A percentile compares a stretch with the other conserved stretches of the same genome.
Evolutionary conservation across 2,888 invertebrate genomes (phyloP).

Genomic region (Tiphia femorata): DNA sequence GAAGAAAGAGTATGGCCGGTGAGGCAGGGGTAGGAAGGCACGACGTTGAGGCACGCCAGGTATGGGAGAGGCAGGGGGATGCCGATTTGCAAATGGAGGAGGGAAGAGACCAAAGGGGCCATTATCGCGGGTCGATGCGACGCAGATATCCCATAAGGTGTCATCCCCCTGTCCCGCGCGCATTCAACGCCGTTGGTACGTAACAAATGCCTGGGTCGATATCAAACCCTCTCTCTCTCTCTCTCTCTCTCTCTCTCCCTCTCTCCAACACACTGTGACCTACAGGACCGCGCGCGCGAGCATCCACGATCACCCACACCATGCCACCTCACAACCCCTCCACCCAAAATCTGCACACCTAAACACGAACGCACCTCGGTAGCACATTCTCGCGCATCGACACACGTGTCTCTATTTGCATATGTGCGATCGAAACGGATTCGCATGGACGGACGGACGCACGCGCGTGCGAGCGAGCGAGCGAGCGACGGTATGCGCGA

Average conservation of each 20-base stretch:
- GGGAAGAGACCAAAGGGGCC: not conserved
- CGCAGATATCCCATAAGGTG: constrained; percentile 13
- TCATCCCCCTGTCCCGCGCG: constrained; percentile 17
- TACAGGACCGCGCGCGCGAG: constrained; percentile 20
- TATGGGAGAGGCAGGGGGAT: not conserved
- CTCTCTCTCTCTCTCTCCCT: too few species aligned
- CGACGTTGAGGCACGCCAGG: not conserved
- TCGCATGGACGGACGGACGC: not conserved
- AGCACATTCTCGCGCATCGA: too few species aligned
- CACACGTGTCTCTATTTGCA: too few species aligned
- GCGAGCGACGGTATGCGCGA: not conserved
- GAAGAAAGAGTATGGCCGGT: not conserved
- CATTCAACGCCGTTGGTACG: constrained; percentile 25
- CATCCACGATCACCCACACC: too few species aligned
- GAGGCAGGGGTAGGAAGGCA: not conserved
- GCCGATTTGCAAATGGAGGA: not conserved
- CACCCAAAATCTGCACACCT: not conserved
- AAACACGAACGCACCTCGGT: too few species aligned
- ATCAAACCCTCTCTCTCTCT: too few species aligned
- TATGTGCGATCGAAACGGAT: too few species aligned
- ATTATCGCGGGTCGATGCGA: not conserved
- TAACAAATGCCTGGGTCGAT: constrained; percentile 31
- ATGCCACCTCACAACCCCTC: not conserved
- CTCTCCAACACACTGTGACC: constrained; percentile 31
- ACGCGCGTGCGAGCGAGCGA: not conserved